Evolutionary conservation across 2,797 vertebrate species (phyloP), one percentile per base, ranked within the genome.

Genomic region (Caiman crocodilus): DNA sequence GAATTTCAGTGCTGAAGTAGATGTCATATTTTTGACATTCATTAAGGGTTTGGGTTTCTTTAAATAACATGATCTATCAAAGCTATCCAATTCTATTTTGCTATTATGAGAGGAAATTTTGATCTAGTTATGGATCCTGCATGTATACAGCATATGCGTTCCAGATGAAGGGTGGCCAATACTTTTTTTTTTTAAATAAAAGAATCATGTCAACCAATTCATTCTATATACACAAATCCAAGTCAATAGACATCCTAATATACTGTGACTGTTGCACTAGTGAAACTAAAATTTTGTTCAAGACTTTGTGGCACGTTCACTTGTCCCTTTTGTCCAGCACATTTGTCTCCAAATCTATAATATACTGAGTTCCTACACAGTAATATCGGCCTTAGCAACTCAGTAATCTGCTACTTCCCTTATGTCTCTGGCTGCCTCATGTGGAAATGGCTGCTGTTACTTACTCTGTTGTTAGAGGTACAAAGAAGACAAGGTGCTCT

Each of bases 41-140:
- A 63, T 67, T 82, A n/a, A 64, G 79, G 76, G 5, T 0, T 75
- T 7, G 11, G 58, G 26, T 26, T 7, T 61, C 67, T 82, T 20
- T 79, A 87, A 57, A 57, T 18, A 75, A 14, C 16, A 6, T 63
- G 16, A 87, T 82, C 14, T 75, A 56, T 65, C 82, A 79, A 1
- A 78, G 69, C 55, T 17, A 35, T 61, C 85, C 61, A 84, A 93
- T 89, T 87, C 56, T 25, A 88, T 74, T 89, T 91, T 84, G 76
- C 6, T 77, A 28, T 16, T 84, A 81, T 79, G 73, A 75, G n/a
- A 32, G 26, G 50, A 18, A 90, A 50, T 74, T 55, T 79, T 26
- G 79, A 50, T 21, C 16, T 77, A 69, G 82, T 82, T 58, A 21
- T 42, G 88, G 79, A 28, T 82, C 13, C 3, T 20, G 57, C 28